Percentiles rank a stretch among this genome's conserved stretches.
Conservation (phyloP, 2,113 vertebrate species). For the Eubucco bourcierii region DNA sequence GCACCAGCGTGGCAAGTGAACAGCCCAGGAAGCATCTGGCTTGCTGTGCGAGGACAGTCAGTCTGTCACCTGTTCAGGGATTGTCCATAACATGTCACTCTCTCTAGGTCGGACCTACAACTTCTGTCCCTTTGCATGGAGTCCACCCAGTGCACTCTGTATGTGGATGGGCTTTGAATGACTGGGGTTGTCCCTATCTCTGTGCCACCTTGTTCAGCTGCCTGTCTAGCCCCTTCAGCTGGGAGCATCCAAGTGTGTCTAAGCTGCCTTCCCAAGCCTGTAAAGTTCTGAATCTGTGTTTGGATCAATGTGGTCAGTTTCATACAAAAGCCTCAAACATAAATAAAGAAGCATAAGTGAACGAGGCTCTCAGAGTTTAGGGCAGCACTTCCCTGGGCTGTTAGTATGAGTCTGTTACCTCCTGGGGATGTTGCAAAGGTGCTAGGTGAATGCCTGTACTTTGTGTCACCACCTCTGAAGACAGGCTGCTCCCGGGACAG, state of each 20-base stretch:
- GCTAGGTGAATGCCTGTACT: background rate
- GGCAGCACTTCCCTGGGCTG: background rate
- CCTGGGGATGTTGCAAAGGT: background rate
- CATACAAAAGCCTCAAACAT: background rate
- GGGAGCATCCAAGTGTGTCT: background rate
- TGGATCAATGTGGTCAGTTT: background rate
- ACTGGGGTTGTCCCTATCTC: background rate
- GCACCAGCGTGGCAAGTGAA: fast-evolving
- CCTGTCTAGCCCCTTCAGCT: background rate
- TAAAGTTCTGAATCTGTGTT: background rate
- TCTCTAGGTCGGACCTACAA: background rate
- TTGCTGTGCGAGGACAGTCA: background rate
- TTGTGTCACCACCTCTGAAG: background rate
- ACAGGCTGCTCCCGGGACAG: fast-evolving
- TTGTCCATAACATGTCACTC: fast-evolving
- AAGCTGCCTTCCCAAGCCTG: background rate
- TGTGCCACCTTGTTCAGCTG: background rate
- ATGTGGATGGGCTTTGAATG: background rate
- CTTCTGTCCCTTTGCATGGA: background rate
- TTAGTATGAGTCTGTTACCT: background rate
- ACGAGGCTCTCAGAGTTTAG: background rate
- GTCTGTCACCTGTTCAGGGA: background rate
- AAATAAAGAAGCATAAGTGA: background rate
- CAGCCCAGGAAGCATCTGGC: background rate
- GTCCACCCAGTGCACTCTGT: background rate